Percentiles rank a stretch among this genome's conserved stretches.
phyloP scores from a whole-genome alignment of 1,140 invertebrate species.

The Drosophila bipectinata region DNA sequence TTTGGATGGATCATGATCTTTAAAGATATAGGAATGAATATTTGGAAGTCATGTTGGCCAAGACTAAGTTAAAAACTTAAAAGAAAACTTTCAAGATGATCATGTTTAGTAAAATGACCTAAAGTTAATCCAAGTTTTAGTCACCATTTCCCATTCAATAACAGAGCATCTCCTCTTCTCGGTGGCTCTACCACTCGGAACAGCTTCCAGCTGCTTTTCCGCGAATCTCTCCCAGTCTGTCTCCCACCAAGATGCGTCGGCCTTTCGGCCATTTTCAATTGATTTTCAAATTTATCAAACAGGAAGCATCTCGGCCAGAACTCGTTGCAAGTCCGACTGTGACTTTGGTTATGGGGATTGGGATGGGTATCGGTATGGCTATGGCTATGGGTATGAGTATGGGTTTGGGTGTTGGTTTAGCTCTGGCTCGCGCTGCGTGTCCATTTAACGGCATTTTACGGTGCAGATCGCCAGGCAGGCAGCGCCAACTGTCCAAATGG shows the following conservation, averaged over 20 bases:
- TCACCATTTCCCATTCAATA: slow-evolving; percentile 8
- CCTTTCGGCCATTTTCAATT: slow-evolving; percentile 76
- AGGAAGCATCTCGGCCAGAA: slow-evolving; percentile 74
- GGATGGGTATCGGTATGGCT: background rate
- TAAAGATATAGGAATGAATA: too few species aligned
- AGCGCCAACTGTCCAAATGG: slow-evolving; percentile 6
- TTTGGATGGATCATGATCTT: background rate
- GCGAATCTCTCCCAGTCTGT: slow-evolving; percentile 63
- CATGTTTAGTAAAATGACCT: too few species aligned
- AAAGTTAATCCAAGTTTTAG: background rate
- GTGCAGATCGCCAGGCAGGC: slow-evolving; percentile 16
- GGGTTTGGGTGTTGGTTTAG: background rate
- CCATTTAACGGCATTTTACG: slow-evolving; percentile 71
- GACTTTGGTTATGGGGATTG: background rate
- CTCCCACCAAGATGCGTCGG: slow-evolving; percentile 56
- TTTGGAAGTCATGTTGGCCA: too few species aligned
- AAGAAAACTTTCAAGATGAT: too few species aligned
- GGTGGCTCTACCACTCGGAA: slow-evolving; percentile 25
- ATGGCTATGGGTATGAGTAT: background rate
- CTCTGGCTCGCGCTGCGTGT: slow-evolving; percentile 46
- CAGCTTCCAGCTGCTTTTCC: slow-evolving; percentile 77
- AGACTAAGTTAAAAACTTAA: too few species aligned
- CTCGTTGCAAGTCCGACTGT: slow-evolving; percentile 42
- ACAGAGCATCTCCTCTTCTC: slow-evolving; percentile 20
- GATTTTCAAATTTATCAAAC: slow-evolving; percentile 81